phyloP scores from a whole-genome alignment of 23 tunicate genomes.

The Diplosoma virens region DNA sequence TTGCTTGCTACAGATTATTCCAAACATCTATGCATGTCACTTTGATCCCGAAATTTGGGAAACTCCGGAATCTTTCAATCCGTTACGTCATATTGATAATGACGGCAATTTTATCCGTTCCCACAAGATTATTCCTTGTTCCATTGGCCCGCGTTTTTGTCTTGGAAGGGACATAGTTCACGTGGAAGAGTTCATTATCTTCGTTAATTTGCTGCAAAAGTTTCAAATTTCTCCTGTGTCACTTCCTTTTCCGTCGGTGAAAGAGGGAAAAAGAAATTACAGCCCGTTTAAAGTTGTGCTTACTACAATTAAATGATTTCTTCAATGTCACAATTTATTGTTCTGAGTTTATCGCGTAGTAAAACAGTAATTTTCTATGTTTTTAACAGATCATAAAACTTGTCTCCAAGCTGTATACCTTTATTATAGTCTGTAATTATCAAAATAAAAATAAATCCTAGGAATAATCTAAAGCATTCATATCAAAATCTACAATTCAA shows the following conservation, averaged over 20 bases:
- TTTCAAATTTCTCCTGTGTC: neutral
- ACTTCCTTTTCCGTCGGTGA: neutral
- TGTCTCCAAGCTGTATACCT: no score
- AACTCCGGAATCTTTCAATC: conserved; percentile 20
- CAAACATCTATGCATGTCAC: conserved; percentile 28
- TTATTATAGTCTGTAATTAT: no score
- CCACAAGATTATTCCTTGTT: conserved; percentile 33
- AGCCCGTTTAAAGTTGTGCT: no score
- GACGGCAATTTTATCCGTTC: conserved; percentile 32
- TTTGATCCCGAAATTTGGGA: conserved; percentile 10
- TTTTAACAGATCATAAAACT: no score
- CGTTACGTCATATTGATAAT: conserved; percentile 33
- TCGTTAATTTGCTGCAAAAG: conserved; percentile 24
- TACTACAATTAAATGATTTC: no score
- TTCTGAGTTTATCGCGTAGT: no score
- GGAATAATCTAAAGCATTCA: no score
- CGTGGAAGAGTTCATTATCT: conserved; percentile 32
- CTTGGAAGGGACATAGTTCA: conserved; percentile 33
- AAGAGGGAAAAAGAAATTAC: no score
- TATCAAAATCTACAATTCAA: no score
- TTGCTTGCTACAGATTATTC: conserved; percentile 8
- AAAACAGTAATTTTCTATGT: no score
- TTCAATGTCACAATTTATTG: no score
- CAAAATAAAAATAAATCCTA: no score
- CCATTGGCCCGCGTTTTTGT: conserved; percentile 41